These are phyloP conservation scores for Nixonia krombeini DNA, from an alignment of 1,140 invertebrate species.

Conservation along the genomic window DNA sequence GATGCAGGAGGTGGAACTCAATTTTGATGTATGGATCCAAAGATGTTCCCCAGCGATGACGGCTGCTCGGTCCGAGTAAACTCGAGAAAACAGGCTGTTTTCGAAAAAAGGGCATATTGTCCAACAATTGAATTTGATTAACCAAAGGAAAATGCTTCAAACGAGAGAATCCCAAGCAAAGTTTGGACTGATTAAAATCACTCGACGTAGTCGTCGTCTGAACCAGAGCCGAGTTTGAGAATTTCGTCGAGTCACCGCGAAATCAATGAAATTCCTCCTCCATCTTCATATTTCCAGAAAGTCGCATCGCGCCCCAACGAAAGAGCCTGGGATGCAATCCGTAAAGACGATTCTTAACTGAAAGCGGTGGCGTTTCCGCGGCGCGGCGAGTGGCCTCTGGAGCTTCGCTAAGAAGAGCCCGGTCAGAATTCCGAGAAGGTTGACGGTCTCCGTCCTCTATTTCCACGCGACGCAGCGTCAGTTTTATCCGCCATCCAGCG, in stretches of 20 bases:
- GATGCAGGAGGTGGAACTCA: conserved; percentile 25
- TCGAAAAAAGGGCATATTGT: background rate
- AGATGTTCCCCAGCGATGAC: conserved; percentile 27
- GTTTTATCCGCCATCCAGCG: conserved; percentile 47
- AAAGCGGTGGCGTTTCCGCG: conserved; percentile 3
- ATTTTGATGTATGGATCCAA: conserved; percentile 37
- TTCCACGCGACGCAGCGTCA: conserved; percentile 23
- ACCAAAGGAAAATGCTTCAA: background rate
- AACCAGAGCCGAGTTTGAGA: no score
- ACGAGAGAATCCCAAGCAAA: background rate
- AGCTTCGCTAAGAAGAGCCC: no score
- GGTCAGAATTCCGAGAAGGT: conserved; percentile 12
- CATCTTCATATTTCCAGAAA: background rate
- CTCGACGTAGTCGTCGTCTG: no score
- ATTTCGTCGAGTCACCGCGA: no score
- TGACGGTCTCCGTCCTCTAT: conserved; percentile 31
- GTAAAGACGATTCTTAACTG: conserved; percentile 35
- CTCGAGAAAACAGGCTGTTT: no score
- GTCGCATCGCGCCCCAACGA: no score
- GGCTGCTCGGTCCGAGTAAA: no score
- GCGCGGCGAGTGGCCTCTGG: no score
- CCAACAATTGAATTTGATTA: background rate
- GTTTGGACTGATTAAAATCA: background rate
- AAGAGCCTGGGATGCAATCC: conserved; percentile 37
- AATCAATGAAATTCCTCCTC: no score